Base-by-base conservation (phyloP, 2,888 invertebrate species). In the Cordilura impudica region DNA sequence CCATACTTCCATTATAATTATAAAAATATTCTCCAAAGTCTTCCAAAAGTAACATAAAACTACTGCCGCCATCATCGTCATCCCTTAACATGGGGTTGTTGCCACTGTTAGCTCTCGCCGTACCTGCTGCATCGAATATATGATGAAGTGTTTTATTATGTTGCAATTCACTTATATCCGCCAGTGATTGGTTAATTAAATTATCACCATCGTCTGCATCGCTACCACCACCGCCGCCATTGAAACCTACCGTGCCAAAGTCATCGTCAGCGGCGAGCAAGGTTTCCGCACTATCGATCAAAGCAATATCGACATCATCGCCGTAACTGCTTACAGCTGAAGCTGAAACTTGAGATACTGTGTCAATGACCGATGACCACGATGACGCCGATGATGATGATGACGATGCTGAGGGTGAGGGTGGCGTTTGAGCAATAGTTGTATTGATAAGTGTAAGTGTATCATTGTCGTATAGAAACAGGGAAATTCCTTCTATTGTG, bases 11-110 rank as follows among this genome's bases (percentile, higher is more conserved):
- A 78, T 90, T 90, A 76, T 87, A 90, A 84, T 90, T 93, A 84
- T 93, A 93, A 88, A 95, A 94, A 88, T 94, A 95, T 87, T 95
- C 95, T 90, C 94, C 95, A 87, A 95, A 93, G 86, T 95, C 95
- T 84, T 95, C 94, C 54, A 95, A 93, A 69, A 94, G 89, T 88
- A 93, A 91, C 91, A 93, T 91, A 84, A 93, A 92, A 45, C 90
- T 88, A 82, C 89, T 90, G 75, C 90, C 90, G 19, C 87, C 85
- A n/a, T 84, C 84, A 3, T 81, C 67, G 31, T 71, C 70, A 14
- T 35, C 56, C 18, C 56, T n/a, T 14, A 47, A 31, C 23, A 39
- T 70, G 43, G 31, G 39, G 3, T 66, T 61, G 8, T 18, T 66
- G 6, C 19, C 63, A 26, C 31, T 82, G 1, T 18, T 58, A 10